phyloP scores from a whole-genome alignment of 2,113 vertebrate species.

The Taurulus bubalis region DNA sequence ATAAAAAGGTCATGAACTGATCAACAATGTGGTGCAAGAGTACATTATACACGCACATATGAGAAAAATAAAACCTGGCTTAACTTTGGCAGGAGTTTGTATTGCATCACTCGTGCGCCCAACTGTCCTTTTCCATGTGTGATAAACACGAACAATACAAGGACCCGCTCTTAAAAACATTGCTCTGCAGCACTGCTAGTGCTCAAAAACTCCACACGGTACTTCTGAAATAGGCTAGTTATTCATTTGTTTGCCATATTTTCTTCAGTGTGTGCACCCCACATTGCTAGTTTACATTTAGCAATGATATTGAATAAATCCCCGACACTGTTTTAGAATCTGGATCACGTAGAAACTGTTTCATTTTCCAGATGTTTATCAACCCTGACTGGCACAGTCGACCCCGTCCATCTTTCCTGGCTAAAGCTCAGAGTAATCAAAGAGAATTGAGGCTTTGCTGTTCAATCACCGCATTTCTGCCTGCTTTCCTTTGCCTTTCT shows the following conservation, averaged over 20 bases:
- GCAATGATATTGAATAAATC: neutral
- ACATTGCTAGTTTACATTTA: neutral
- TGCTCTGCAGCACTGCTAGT: neutral
- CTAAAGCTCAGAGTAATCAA: conserved; percentile 34
- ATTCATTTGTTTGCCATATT: neutral
- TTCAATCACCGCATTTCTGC: conserved; percentile 35
- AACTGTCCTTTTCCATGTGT: neutral
- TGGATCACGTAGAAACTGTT: neutral
- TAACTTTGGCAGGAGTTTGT: neutral
- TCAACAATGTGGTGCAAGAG: neutral
- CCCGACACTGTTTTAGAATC: neutral
- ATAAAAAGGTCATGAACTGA: neutral
- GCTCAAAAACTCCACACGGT: neutral
- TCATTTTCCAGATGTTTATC: conserved; percentile 3
- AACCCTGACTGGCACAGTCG: neutral
- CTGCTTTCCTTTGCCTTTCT: conserved; percentile 35
- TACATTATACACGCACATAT: neutral
- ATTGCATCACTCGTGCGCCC: neutral
- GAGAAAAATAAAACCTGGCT: neutral
- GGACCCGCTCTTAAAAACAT: neutral
- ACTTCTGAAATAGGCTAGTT: neutral
- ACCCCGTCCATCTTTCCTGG: conserved; percentile 14
- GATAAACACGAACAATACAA: neutral
- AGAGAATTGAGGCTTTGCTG: conserved; percentile 33
- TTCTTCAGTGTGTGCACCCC: neutral